A percentile compares a stretch with the other conserved stretches of the same genome.
Evolutionary conservation across 1,140 invertebrate genomes (phyloP).

Genomic region (Solenopsis fugax): DNA sequence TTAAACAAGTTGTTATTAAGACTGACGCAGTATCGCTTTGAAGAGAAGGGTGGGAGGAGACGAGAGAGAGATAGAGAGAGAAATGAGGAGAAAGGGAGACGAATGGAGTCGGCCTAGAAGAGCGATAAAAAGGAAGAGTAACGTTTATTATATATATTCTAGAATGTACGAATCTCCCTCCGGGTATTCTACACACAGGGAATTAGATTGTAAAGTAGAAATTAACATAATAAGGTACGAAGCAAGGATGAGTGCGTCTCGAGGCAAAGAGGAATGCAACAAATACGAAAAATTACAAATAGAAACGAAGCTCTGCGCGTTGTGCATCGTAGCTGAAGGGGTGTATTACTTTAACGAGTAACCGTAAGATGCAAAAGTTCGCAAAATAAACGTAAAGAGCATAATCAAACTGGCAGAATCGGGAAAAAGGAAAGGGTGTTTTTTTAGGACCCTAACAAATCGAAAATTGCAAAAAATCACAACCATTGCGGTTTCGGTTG

Average conservation of each 20-base stretch:
- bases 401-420: not conserved
- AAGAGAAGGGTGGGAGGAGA: not conserved
- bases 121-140: conserved; percentile 12
- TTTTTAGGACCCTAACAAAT: not conserved
- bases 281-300: conserved; percentile 28
- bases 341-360: conserved; percentile 21
- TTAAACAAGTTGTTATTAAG: conserved; percentile 83
- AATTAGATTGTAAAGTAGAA: conserved; percentile 48
- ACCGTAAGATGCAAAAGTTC: not conserved
- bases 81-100: not conserved
- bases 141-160: conserved; percentile 28
- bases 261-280: conserved; percentile 57
- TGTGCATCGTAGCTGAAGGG: not conserved
- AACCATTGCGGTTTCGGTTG: no score
- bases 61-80: conserved; percentile 12
- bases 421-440: not conserved
- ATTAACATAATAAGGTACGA: conserved; percentile 56
- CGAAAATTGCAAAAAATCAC: no score
- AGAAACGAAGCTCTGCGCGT: not conserved
- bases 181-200: conserved; percentile 14
- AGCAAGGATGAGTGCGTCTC: conserved; percentile 27
- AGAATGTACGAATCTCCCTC: conserved; percentile 29
- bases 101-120: conserved; percentile 19
- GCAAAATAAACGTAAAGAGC: not conserved
- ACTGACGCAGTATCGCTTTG: conserved; percentile 68